phyloP scores from a whole-genome alignment of 2,888 invertebrate genomes.

The Griposia aprilina region DNA sequence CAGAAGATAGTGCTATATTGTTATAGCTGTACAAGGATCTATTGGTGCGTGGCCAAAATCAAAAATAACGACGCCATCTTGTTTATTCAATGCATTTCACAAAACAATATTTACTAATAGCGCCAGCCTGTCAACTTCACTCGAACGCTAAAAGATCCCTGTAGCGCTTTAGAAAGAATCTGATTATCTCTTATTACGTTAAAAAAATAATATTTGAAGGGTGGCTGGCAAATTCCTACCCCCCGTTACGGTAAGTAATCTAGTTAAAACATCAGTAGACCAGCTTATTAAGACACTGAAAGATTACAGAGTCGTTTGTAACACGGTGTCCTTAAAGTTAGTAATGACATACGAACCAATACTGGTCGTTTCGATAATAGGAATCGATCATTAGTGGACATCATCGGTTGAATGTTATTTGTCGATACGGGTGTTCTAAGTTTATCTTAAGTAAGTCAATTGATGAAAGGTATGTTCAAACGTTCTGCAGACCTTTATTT shows the following conservation, averaged over 20 bases:
- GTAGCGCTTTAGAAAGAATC: no score
- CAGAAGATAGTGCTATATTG: background rate
- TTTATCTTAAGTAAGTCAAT: slow-evolving; percentile 45
- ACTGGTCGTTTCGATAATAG: background rate
- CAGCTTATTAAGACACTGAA: background rate
- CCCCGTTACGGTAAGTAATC: background rate
- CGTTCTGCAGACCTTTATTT: slow-evolving; percentile 2
- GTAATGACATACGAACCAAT: background rate
- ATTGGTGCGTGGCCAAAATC: background rate
- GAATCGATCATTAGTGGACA: slow-evolving; percentile 1
- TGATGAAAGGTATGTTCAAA: slow-evolving; percentile 13
- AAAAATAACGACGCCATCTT: background rate
- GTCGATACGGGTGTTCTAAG: slow-evolving; percentile 8
- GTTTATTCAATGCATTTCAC: no score
- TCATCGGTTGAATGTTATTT: slow-evolving; percentile 20
- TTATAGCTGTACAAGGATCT: background rate
- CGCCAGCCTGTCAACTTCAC: no score
- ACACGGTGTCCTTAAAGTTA: background rate
- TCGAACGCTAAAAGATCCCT: no score
- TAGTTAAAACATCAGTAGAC: background rate
- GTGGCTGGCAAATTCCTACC: background rate
- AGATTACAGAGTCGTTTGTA: background rate
- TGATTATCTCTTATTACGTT: no score
- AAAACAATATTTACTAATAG: no score
- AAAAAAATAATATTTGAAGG: no score